Base-by-base conservation (phyloP, 1,140 invertebrate genomes). In the Drosophila repleta region DNA sequence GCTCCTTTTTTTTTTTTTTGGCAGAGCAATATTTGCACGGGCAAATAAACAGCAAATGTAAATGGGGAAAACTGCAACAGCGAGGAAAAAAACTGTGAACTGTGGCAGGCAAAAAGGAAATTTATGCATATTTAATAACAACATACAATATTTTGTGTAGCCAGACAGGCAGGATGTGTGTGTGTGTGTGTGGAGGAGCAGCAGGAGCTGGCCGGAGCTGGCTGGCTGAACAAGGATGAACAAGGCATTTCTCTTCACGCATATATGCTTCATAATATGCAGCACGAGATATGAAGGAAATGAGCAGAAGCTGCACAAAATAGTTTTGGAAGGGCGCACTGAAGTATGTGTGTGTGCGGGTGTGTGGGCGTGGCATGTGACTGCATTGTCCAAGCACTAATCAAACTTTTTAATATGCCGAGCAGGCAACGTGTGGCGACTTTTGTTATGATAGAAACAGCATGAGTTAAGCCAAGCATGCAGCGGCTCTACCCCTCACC, bases 111-210 rank as follows among this genome's bases (percentile, higher is more conserved):
- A 85, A 85, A 85, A 78, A 82, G 75, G 48, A 87, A 87, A 87
- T 87, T 87, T 87, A 88, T 87, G 83, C 82, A 87, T 87, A 87
- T 87, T 87, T 87, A 87, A 87, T 87, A 87, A 82, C 61, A 87
- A 88, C 82, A 87, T 68, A 51, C 71, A 74, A 73, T 67, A 67
- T 73, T 68, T 73, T 73, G 64, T 62, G 51, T 57, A 41, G 70
- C 5, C 24, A 48, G 57, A 55, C 13, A 11, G n/a, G 21, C 20
- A 37, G 52, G 46, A 4, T 21, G 35, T 20, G 10, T 32, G 32
- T 20, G 39, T 29, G 5, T 39, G 35, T 39, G 15, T 32, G 32
- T 20, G 39, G 37, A 67, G 63, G 67, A 67, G 65, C 71, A 52
- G 64, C 37, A 39, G 10, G 10, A 41, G 39, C 39, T 41, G n/a